Conservation (phyloP, 2,113 vertebrate species). For the Hypocryptadius cinnamomeus region DNA sequence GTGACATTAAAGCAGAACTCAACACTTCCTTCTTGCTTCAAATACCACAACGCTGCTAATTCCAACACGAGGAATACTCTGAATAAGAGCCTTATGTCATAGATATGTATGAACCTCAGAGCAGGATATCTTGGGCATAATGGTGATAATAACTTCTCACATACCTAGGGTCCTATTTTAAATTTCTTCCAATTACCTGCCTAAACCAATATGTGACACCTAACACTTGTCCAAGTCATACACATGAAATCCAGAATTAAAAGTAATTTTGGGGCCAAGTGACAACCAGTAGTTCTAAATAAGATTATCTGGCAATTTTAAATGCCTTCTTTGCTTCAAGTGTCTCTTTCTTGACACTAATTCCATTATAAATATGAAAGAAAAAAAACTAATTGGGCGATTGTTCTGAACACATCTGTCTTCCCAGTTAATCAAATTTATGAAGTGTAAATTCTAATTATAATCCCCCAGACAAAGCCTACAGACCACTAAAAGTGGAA, state of each 20-base stretch:
- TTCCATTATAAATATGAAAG: background rate
- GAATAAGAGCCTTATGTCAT: background rate
- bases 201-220: background rate
- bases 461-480: background rate
- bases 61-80: background rate
- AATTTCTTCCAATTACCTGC: background rate
- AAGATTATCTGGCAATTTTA: background rate
- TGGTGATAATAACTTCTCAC: background rate
- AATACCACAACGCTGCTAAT: background rate
- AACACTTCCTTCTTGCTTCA: background rate
- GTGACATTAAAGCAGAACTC: background rate
- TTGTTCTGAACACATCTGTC: background rate
- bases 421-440: background rate
- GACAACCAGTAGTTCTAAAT: background rate
- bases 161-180: background rate
- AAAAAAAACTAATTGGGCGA: fast-evolving
- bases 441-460: background rate
- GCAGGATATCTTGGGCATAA: background rate
- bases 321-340: background rate
- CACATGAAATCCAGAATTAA: background rate
- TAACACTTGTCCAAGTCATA: background rate
- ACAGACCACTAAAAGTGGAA: background rate
- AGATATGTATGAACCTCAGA: background rate
- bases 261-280: background rate
- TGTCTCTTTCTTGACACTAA: background rate